Evolutionary conservation across 1,140 invertebrate genomes (phyloP), one percentile per base, ranked within the genome.

Genomic region (Hylaeus anthracinus): DNA sequence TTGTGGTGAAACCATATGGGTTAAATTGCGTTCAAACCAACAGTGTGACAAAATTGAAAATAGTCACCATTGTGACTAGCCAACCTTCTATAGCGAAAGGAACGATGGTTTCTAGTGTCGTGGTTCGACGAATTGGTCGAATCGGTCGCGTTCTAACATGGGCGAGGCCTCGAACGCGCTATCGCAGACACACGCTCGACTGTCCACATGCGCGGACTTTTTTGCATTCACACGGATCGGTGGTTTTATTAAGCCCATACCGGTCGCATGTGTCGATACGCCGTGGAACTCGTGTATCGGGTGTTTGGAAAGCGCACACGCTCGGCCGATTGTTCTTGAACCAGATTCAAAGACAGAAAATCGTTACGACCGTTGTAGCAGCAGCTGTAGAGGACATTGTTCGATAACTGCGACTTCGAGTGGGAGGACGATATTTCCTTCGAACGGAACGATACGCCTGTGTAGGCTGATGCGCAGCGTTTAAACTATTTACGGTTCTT

Each of bases 41-140:
- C 26, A 26, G 26, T 26, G 26, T 26, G 26, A 26, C 26, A 26
- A 26, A 26, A 26, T 26, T 26, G 26, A 26, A 26, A 26, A 26
- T 26, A 26, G 26, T 26, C 26, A 26, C 26, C 26, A 26, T 26
- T 26, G 26, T 26, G 0, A 26, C 26, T 26, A 26, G 26, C 26
- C 26, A 26, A 26, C 26, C 26, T 26, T 26, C 26, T 26, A 26
- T 26, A 26, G 70, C 83, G 83, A 85, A 84, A 85, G 84, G 84
- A 70, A 65, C 51, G 37, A 63, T 14, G 56, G 4, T 55, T 15
- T 43, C 56, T 41, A 41, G 51, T 14, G 51, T 51, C 51, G 80
- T 69, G 70, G 60, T 84, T 86, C 85, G 85, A 56, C 81, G 86
- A 86, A 87, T 87, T 72, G 64, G 61, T 78, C 45, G 67, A 80